A percentile compares a stretch with the other conserved stretches of the same genome.
Evolutionary conservation across 1,140 invertebrate genomes (phyloP).

Genomic region (Oreohelix idahoensis): DNA sequence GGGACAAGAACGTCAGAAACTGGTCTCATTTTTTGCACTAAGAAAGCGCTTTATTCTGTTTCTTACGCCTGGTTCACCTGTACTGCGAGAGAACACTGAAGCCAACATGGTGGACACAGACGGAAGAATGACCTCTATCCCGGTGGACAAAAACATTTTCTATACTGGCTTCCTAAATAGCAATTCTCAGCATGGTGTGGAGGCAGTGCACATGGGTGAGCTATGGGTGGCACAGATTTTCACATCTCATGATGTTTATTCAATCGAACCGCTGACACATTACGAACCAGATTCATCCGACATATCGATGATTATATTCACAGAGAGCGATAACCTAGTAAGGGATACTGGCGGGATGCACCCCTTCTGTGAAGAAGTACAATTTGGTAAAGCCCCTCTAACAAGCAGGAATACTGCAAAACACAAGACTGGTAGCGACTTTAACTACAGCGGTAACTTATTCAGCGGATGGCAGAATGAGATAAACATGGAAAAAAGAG

Average conservation of each 20-base stretch:
- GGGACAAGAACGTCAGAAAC: background rate
- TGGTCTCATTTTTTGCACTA: background rate
- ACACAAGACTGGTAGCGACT: background rate
- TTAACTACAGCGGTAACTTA: too few relatives aligned
- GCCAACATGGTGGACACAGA: background rate
- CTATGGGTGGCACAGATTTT: background rate
- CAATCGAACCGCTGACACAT: background rate
- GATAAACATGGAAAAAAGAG: too few relatives aligned
- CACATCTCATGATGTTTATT: background rate
- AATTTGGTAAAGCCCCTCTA: background rate
- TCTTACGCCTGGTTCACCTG: background rate
- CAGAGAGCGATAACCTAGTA: background rate
- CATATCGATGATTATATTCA: background rate
- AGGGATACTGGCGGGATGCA: background rate
- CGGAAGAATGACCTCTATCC: background rate
- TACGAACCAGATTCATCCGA: background rate
- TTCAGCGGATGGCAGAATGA: too few relatives aligned
- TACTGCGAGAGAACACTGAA: background rate
- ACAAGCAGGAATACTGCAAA: background rate
- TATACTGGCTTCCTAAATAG: background rate
- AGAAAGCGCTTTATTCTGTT: background rate
- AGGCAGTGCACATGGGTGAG: background rate
- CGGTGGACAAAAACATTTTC: background rate
- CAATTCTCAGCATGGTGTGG: background rate
- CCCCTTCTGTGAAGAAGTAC: constrained; percentile 3